Percentiles rank a stretch among this genome's conserved stretches.
Conservation (phyloP, 2,888 invertebrate species). For the Drosophila prostipennis region DNA sequence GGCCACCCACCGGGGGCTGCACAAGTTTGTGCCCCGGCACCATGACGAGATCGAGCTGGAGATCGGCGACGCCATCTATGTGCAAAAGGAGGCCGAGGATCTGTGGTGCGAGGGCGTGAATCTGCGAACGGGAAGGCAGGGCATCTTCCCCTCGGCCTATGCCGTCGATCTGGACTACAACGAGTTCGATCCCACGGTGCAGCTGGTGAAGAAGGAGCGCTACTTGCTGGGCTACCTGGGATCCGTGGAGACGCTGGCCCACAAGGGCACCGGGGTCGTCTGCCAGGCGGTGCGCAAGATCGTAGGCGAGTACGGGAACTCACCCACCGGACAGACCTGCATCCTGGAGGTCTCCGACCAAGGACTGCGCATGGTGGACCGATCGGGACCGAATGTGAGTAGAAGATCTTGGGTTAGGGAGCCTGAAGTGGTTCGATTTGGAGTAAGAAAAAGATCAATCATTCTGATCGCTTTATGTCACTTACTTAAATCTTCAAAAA, state of each 20-base stretch:
- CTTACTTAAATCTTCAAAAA: too few relatives aligned
- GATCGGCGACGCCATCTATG: conserved; percentile 98
- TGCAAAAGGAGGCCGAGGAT: conserved; percentile 98
- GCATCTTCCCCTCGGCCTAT: conserved; percentile 98
- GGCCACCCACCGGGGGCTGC: conserved; percentile 97
- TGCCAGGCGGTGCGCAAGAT: conserved; percentile 96
- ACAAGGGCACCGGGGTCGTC: conserved; percentile 98
- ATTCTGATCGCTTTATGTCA: too few relatives aligned
- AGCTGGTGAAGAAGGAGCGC: conserved; percentile 93
- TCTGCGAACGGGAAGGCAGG: conserved; percentile 95
- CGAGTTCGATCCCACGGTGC: conserved; percentile 95
- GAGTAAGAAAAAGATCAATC: too few relatives aligned
- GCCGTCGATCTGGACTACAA: conserved; percentile 98
- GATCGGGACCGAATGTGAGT: conserved; percentile 86
- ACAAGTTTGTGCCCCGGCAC: conserved; percentile 97
- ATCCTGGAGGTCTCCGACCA: conserved; percentile 98
- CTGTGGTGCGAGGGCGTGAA: conserved; percentile 99
- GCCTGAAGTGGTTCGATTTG: too few relatives aligned
- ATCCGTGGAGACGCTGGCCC: conserved; percentile 97
- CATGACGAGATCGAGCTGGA: conserved; percentile 98
- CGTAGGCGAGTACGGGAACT: conserved; percentile 88
- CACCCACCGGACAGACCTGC: conserved; percentile 91
- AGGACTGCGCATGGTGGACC: conserved; percentile 97
- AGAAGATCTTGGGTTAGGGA: not conserved
- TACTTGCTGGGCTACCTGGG: conserved; percentile 97